A percentile compares a stretch with the other conserved stretches of the same genome.
Evolutionary conservation across 1,140 invertebrate species (phyloP).

Genomic region (Tachypleus tridentatus): DNA sequence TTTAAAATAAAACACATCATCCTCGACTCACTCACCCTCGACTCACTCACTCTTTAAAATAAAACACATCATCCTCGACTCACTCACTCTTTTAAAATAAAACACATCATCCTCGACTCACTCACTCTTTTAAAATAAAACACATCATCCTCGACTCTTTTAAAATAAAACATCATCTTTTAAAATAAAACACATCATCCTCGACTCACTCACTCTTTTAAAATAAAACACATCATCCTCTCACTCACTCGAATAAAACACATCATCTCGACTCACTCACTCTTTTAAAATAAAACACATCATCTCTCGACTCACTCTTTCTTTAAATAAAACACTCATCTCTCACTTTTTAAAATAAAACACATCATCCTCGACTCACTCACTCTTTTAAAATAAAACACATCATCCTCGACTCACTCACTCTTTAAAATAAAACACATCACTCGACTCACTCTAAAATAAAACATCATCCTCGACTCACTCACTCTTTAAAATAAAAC

Average conservation of each 20-base stretch:
- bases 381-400: no score
- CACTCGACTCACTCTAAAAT: no score
- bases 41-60: no score
- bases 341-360: no score
- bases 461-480: no score
- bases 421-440: no score
- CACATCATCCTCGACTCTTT: neutral
- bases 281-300: constrained; percentile 26
- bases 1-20: constrained; percentile 20
- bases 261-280: neutral
- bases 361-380: no score
- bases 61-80: neutral
- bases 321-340: no score
- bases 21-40: constrained; percentile 6
- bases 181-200: neutral
- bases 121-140: constrained; percentile 22
- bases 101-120: neutral
- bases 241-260: constrained; percentile 5
- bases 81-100: constrained; percentile 22
- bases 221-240: neutral
- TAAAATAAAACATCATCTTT: no score
- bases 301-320: no score
- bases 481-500: no score
- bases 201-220: constrained; percentile 21
- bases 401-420: no score